Percentiles rank a stretch among this genome's conserved stretches.
Conservation (phyloP, 2,113 vertebrate species). For the Gorsachius goisagi region DNA sequence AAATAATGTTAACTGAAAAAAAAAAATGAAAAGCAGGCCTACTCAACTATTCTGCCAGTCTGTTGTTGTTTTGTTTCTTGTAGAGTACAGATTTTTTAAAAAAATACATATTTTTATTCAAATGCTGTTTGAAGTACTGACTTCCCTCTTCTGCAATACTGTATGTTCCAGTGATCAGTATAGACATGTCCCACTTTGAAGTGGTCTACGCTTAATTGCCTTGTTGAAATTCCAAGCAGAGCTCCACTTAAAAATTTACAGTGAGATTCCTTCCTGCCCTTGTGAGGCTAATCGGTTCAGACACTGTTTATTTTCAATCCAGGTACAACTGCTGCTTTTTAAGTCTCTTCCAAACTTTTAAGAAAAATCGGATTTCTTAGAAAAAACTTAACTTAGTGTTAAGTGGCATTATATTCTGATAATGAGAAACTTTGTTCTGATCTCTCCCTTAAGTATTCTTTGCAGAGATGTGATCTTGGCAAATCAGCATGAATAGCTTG, state of each 20-base stretch:
- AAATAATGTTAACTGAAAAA: conserved; percentile 29
- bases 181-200: conserved; percentile 44
- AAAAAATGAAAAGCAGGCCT: not conserved
- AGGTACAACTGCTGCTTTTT: conserved; percentile 38
- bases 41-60: not conserved
- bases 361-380: not conserved
- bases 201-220: conserved; percentile 43
- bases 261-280: conserved; percentile 52
- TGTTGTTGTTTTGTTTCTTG: not conserved
- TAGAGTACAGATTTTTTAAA: not conserved
- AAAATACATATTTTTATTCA: conserved; percentile 4
- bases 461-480: not conserved
- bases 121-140: not conserved
- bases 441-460: not conserved
- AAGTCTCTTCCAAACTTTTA: conserved; percentile 36
- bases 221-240: conserved; percentile 56
- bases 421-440: not conserved
- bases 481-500: not conserved
- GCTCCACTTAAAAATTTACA: conserved; percentile 44
- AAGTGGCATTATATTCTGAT: not conserved
- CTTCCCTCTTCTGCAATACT: not conserved
- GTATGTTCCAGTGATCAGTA: conserved; percentile 12
- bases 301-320: conserved; percentile 23
- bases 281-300: conserved; percentile 41
- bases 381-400: not conserved